phyloP scores from a whole-genome alignment of 1,140 invertebrate species.

The Asbolus verrucosus region DNA sequence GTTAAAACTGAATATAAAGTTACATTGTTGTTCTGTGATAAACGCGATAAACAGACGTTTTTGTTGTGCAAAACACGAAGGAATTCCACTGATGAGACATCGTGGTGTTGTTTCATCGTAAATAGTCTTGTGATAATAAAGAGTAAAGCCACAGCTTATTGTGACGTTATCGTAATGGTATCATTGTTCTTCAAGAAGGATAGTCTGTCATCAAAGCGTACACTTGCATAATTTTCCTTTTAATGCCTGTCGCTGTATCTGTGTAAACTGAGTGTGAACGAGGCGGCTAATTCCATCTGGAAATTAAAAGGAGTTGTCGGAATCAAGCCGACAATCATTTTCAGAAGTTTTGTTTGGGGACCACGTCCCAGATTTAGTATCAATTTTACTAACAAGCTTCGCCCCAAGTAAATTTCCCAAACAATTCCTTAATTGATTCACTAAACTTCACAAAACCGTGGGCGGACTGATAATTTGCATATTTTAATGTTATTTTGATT shows the following conservation, averaged over 20 bases:
- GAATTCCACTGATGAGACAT: constrained; percentile 6
- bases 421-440: too few species aligned
- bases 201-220: constrained; percentile 1
- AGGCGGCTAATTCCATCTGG: background rate
- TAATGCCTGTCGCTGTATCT: background rate
- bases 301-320: background rate
- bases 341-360: too few species aligned
- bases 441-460: too few species aligned
- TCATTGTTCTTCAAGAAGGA: constrained; percentile 14
- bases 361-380: too few species aligned
- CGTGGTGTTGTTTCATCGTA: constrained; percentile 11
- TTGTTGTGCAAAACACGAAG: constrained; percentile 1
- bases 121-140: constrained; percentile 16
- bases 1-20: too few species aligned
- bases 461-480: too few species aligned
- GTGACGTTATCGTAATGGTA: constrained; percentile 28
- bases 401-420: too few species aligned
- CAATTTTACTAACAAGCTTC: too few species aligned
- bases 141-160: background rate
- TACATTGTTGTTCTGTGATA: constrained; percentile 10
- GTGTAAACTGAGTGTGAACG: background rate
- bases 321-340: too few species aligned
- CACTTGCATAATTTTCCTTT: constrained; percentile 19
- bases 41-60: constrained; percentile 21
- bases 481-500: too few species aligned